A percentile compares a stretch with the other conserved stretches of the same genome.
Conservation (phyloP, 2,113 vertebrate species). For the Bothrops jararaca region DNA sequence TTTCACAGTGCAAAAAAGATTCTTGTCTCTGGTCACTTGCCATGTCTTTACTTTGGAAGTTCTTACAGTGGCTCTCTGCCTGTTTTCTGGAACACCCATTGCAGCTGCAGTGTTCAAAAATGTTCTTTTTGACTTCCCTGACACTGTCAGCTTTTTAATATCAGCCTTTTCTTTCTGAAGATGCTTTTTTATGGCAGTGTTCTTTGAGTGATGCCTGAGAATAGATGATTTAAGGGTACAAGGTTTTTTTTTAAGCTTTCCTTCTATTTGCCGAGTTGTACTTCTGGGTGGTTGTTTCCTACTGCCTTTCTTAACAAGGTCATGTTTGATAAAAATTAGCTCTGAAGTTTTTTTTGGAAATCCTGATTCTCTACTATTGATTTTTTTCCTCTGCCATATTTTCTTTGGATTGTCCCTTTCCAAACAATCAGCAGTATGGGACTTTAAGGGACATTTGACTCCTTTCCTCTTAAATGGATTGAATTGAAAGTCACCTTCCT, state of each 20-base stretch:
- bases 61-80: constrained; percentile 30
- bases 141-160: constrained; percentile 48
- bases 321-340: constrained; percentile 41
- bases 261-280: constrained; percentile 59
- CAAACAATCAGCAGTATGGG: constrained; percentile 33
- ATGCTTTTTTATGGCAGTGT: constrained; percentile 51
- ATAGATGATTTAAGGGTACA: constrained; percentile 52
- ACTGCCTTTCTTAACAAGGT: constrained; percentile 41
- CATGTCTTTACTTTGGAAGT: constrained; percentile 25
- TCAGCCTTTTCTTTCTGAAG: constrained; percentile 58
- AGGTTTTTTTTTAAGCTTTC: constrained; percentile 55
- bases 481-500: constrained; percentile 48
- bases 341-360: constrained; percentile 47
- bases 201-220: constrained; percentile 52
- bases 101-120: constrained; percentile 42
- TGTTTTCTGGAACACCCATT: constrained; percentile 45
- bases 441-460: constrained; percentile 42
- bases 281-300: constrained; percentile 52
- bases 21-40: constrained; percentile 36
- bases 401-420: constrained; percentile 57
- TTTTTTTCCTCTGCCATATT: constrained; percentile 56
- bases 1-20: constrained; percentile 40
- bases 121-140: constrained; percentile 41
- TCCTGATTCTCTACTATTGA: constrained; percentile 38
- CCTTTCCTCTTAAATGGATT: constrained; percentile 45